Base-by-base conservation (phyloP, 1,140 invertebrate species). In the Halictus rubicundus region DNA sequence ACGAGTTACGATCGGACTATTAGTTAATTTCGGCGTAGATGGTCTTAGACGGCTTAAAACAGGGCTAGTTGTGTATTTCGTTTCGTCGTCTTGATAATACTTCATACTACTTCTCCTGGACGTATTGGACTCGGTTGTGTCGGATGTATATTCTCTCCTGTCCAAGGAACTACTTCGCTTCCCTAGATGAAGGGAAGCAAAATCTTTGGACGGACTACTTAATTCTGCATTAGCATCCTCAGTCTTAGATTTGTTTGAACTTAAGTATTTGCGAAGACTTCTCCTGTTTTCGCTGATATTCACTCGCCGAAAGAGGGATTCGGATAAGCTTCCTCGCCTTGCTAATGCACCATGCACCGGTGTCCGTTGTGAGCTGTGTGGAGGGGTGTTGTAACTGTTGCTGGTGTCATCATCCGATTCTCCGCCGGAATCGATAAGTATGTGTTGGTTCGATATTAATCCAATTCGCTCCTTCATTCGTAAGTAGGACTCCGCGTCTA, bases 401-500 rank as follows among this genome's bases (percentile, higher is more conserved):
- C 88, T 89, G 39, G 87, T 88, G 68, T 91, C 85, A 23, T 90
- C 88, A 64, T 90, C 84, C 16, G 87, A 88, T 77, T 91, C 88
- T 54, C 88, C 88, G 23, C 89, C 88, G 16, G 88, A 91, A 64
- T 90, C 89, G 60, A 90, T 88, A 16, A 87, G 63, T 42, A 69
- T 77, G 63, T 84, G 69, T 66, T 85, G 81, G 74, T 68, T 88
- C 23, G 84, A 72, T 57, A 82, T 68, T 60, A 87, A 75, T 66
- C 68, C 78, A 32, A 89, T 76, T 65, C 81, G 95, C 85, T 95
- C 95, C 3, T 95, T 96, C 84, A 95, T 95, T 73, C 95, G 94
- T 32, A 96, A 90, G 83, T 95, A 96, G 0, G 94, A 93, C 85
- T 95, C 95, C 0, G 94, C 94, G 75, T 95, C 95, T 83, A 95